Base-by-base conservation (phyloP, 2,888 invertebrate genomes). In the Hydriomena furcata region DNA sequence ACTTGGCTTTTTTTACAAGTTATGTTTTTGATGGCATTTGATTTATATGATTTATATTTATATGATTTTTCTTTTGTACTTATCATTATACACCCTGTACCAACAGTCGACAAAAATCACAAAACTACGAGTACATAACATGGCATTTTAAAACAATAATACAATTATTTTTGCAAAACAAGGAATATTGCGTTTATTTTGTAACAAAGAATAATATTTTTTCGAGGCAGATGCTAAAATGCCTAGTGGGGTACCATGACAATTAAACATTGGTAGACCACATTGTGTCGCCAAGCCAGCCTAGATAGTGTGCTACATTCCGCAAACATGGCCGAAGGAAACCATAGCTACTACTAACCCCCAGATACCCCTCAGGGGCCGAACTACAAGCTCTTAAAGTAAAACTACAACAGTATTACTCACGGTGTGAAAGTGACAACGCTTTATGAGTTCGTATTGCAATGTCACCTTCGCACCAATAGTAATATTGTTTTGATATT, bases 281-380 rank as follows among this genome's bases (percentile, higher is more conserved):
- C 57, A 90, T 63, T 0, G 78, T 84, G 0, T 66, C 56, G 10
- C 68, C 65, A 31, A 95, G 94, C 95, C 95, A 95, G 53, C 92
- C 89, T 0, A 89, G 51, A 63, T 94, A 94, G 13, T 84, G 82
- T 0, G 89, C 79, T 1, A 94, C 61, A 89, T 87, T 0, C 94
- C 95, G 46, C 93, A 94, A 1, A 92, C 92, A 0, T 91, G 91
- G 0, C 95, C 95, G 46, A 93, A 94, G 12, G 94, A 94, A 0
- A 95, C 94, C 1, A 95, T 81, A 0, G 93, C 95, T 1, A n/a
- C n/a, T n/a, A 93, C 86, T 0, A 90, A 67, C 42, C 92, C 91
- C 92, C 93, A 93, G 0, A 88, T 73, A 0, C 90, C 90, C 0
- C n/a, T n/a, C n/a, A n/a, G n/a, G n/a, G n/a, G n/a, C n/a, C n/a